These are phyloP conservation scores for Nyctereutes procyonoides DNA, from an alignment of 2,113 vertebrate genomes.

Conservation along the genomic window DNA sequence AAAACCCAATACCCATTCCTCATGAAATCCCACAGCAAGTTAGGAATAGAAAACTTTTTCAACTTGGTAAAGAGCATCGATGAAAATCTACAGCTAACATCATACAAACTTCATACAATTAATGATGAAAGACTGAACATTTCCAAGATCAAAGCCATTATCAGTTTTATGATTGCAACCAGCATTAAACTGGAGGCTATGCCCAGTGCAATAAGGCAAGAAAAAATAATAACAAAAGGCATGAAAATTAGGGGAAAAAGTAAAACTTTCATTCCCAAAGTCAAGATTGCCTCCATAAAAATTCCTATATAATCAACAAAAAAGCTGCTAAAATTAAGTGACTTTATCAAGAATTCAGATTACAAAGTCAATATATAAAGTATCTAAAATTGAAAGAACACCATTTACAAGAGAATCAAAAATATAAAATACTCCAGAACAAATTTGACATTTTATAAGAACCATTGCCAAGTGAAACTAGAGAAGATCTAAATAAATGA, in stretches of 20 bases:
- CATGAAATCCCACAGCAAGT: background rate
- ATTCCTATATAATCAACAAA: background rate
- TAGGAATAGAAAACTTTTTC: background rate
- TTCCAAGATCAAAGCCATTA: background rate
- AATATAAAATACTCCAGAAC: background rate
- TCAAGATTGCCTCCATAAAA: background rate
- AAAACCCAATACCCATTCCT: background rate
- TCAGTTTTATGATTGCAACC: background rate
- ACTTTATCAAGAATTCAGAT: background rate
- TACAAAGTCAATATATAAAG: background rate
- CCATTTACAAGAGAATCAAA: background rate
- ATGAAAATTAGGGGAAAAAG: background rate
- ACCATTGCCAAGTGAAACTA: background rate
- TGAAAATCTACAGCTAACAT: background rate
- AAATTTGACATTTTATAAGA: background rate
- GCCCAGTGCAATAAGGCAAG: background rate
- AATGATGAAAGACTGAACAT: background rate
- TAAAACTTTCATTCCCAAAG: background rate
- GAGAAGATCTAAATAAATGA: background rate
- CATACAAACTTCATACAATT: background rate
- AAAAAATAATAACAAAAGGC: background rate
- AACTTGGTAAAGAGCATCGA: background rate
- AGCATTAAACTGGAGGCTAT: too few species aligned
- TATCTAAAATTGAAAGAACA: background rate
- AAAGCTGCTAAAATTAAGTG: background rate